phyloP scores from a whole-genome alignment of 37 sponge, comb jelly and placozoan species.

The Spongilla lacustris region DNA sequence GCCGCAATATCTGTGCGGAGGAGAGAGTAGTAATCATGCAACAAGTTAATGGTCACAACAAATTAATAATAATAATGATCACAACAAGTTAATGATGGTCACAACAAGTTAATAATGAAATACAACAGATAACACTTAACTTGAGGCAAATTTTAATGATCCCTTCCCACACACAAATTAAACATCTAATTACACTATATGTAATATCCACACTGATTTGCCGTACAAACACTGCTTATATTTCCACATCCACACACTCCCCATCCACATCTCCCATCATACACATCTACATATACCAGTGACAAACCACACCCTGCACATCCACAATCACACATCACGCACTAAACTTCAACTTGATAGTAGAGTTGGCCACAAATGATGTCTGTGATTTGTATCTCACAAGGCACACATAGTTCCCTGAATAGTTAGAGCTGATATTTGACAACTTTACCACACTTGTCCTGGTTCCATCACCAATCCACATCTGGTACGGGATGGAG shows the following conservation, averaged over 20 bases:
- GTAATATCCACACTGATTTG: no score
- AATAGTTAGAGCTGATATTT: not conserved
- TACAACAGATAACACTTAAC: no score
- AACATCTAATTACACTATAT: no score
- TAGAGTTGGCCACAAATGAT: not conserved
- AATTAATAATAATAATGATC: no score
- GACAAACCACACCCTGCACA: not conserved
- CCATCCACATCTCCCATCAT: not conserved
- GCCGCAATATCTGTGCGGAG: no score
- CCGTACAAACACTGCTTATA: no score
- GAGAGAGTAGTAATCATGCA: no score
- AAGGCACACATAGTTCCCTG: constrained; percentile 2
- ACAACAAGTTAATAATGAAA: no score
- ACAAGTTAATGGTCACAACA: no score
- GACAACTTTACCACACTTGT: constrained; percentile 26
- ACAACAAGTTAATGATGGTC: no score
- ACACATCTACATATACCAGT: not conserved
- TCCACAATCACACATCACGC: not conserved
- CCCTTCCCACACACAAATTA: no score
- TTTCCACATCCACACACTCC: not conserved
- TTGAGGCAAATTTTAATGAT: no score
- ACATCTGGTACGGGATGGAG: not conserved
- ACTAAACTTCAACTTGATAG: not conserved
- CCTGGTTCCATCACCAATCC: constrained; percentile 40
- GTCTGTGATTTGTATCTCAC: not conserved